Evolutionary conservation across 92 coral and sea anemone genomes (phyloP).

Genomic region (Epizoanthus scotinus): DNA sequence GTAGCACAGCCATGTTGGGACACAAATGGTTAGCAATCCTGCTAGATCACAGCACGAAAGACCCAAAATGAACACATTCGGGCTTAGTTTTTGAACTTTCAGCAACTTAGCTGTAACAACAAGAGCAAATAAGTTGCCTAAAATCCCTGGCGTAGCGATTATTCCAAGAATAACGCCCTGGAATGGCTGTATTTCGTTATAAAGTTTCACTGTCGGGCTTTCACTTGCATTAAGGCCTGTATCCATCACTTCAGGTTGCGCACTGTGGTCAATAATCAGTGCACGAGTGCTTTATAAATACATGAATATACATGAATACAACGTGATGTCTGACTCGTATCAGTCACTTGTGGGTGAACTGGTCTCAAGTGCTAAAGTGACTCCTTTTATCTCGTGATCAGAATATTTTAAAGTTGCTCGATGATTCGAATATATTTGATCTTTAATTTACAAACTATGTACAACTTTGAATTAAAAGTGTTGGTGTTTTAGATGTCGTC

Average conservation of each 20-base stretch:
- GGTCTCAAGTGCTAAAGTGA: no score
- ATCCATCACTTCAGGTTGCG: neutral
- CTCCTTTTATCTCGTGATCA: no score
- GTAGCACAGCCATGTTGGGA: constrained; percentile 82
- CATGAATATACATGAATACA: no score
- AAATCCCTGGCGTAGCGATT: constrained; percentile 53
- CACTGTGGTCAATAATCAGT: no score
- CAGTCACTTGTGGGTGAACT: no score
- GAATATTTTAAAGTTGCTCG: no score
- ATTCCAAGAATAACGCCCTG: constrained; percentile 50
- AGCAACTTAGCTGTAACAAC: constrained; percentile 62
- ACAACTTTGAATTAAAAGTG: no score
- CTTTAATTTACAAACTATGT: no score
- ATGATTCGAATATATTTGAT: no score
- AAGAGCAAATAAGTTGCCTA: constrained; percentile 75
- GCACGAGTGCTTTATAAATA: no score
- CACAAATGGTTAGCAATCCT: constrained; percentile 57
- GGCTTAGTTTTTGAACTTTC: constrained; percentile 64
- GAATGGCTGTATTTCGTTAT: constrained; percentile 29
- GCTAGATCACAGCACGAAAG: constrained; percentile 68
- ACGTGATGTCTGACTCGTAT: no score
- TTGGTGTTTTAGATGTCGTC: no score
- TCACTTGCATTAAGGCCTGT: neutral
- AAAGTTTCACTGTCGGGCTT: constrained; percentile 25
- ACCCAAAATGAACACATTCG: constrained; percentile 79